These are phyloP conservation scores for Standfussiana lucernea DNA, from an alignment of 2,888 invertebrate genomes.

Conservation along the genomic window DNA sequence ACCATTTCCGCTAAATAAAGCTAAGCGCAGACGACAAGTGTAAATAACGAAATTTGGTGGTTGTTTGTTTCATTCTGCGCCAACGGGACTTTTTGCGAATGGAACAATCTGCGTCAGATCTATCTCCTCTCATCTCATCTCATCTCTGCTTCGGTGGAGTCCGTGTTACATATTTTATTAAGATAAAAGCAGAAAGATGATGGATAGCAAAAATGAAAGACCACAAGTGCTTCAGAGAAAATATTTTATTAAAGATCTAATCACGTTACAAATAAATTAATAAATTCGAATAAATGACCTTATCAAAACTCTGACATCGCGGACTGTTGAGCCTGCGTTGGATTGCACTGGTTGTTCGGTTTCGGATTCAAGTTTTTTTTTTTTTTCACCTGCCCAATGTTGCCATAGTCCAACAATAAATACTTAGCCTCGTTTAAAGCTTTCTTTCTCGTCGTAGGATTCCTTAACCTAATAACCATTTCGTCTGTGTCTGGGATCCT, in stretches of 20 bases:
- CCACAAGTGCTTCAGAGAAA: background rate
- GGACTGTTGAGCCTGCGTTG: background rate
- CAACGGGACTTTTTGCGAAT: no score
- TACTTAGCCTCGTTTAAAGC: slow-evolving; percentile 38
- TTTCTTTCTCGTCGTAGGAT: background rate
- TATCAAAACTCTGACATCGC: slow-evolving; percentile 17
- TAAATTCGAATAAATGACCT: slow-evolving; percentile 14
- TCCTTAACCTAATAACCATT: background rate
- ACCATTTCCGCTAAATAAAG: no score
- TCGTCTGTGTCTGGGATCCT: slow-evolving; percentile 25
- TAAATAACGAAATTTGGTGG: no score
- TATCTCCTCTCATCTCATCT: no score
- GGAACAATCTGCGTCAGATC: no score
- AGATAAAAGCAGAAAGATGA: no score
- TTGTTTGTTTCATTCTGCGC: no score
- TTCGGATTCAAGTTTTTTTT: slow-evolving; percentile 8
- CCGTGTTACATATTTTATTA: no score
- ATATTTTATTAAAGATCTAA: background rate
- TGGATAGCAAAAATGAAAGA: background rate
- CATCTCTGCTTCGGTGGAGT: no score
- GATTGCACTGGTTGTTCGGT: background rate
- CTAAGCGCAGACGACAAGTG: no score
- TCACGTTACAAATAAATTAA: background rate
- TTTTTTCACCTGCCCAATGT: background rate
- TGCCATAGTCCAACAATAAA: slow-evolving; percentile 37